A percentile compares a stretch with the other conserved stretches of the same genome.
Conservation (phyloP, 2,113 vertebrate species). For the Orthonyx spaldingii region DNA sequence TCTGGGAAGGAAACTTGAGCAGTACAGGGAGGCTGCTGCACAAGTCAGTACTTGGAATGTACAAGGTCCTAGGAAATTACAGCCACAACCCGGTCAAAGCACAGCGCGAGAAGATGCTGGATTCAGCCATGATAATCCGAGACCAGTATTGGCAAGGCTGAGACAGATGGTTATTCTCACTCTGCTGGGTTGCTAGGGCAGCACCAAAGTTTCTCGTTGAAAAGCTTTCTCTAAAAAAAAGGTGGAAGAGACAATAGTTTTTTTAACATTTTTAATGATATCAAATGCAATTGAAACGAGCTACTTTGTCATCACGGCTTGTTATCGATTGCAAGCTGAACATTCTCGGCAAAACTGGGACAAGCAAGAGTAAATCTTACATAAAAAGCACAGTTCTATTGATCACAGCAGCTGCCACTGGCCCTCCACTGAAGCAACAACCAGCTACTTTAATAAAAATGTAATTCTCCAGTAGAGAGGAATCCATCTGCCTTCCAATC, state of each 20-base stretch:
- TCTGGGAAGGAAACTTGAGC: neutral
- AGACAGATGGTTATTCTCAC: neutral
- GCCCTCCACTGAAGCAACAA: slow-evolving; percentile 25
- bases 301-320: slow-evolving; percentile 44
- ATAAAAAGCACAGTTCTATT: slow-evolving; percentile 47
- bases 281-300: slow-evolving; percentile 46
- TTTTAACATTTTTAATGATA: slow-evolving; percentile 51
- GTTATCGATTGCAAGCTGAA: slow-evolving; percentile 53
- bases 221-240: neutral
- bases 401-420: slow-evolving; percentile 37
- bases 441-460: slow-evolving; percentile 52
- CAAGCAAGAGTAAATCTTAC: slow-evolving; percentile 54
- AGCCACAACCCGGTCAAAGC: neutral
- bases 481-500: slow-evolving; percentile 12
- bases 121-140: neutral
- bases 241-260: neutral
- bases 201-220: neutral
- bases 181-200: neutral
- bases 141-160: neutral
- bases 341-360: slow-evolving; percentile 34
- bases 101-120: neutral
- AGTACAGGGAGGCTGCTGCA: neutral
- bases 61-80: neutral
- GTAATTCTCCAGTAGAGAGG: slow-evolving; percentile 39
- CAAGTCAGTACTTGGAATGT: neutral